phyloP scores from a whole-genome alignment of 35 echinoderm and acorn worm genomes.

The Lytechinus pictus region DNA sequence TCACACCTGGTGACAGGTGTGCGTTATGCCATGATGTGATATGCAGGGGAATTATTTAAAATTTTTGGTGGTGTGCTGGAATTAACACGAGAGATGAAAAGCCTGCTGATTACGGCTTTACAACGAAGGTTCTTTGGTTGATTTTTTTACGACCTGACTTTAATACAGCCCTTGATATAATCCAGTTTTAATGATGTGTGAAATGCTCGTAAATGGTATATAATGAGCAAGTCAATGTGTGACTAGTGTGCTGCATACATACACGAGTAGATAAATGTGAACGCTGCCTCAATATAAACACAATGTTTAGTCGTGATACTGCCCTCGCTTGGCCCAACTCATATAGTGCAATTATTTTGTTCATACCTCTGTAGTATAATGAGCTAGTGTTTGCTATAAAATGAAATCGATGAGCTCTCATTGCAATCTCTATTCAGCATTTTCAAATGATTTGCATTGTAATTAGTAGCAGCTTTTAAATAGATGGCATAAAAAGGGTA shows the following conservation, averaged over 20 bases:
- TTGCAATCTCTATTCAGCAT: background rate
- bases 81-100: slow-evolving; percentile 22
- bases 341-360: slow-evolving; percentile 40
- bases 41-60: background rate
- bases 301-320: background rate
- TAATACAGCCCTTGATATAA: background rate
- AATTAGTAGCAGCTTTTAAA: background rate
- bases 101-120: background rate
- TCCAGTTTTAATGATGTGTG: background rate
- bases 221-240: background rate
- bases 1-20: background rate
- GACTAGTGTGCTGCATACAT: slow-evolving; percentile 14
- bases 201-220: background rate
- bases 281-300: background rate
- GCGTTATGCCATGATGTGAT: background rate
- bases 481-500: background rate
- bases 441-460: background rate
- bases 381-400: background rate
- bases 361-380: background rate
- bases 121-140: background rate
- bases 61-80: background rate
- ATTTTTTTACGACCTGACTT: background rate
- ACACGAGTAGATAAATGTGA: background rate
- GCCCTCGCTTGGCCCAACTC: slow-evolving; percentile 36
- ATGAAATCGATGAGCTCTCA: background rate